Base-by-base conservation (phyloP, 37 sponge, comb jelly and placozoan species). In the Eunapius fragilis region DNA sequence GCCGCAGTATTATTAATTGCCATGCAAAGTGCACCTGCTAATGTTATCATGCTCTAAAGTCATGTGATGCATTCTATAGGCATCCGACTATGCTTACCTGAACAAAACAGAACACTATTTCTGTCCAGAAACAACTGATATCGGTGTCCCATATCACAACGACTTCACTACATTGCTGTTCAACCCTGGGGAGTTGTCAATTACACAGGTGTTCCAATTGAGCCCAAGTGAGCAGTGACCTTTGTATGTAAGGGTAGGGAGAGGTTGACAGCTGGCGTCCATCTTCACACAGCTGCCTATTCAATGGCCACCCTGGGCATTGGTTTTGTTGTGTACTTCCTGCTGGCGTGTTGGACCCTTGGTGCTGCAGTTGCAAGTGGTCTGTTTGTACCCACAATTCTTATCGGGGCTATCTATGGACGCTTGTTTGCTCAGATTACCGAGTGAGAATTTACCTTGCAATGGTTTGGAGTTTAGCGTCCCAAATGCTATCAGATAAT, bases 291-390 rank as follows among this genome's bases (percentile, higher is more conserved):
- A 58, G 58, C 58, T 58, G 58, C 58, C 58, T 58, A 58, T 19
- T 58, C 58, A 2, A 58, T 19, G 19, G 14, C 14, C 19, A 58
- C 58, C 58, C 22, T 58, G 58, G 58, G 7, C 22, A 58, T 58
- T 11, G 58, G 58, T 19, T 58, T 58, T 11, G 17, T 58, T 58
- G 58, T 86, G 24, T 93, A 91, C 71, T 98, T 91, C 87, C 81
- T 93, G 49, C 34, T 95, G 27, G 96, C 99, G 9, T 87, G 90
- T 68, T 98, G 99, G 99, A 96, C 99, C 0, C 96, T 95, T 37
- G 99, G 99, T 2, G 89, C 95, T 31, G 93, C 90, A n/a, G 92
- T 98, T 0, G 93, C 99, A 22, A 96, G 99, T 85, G 99, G 99
- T 17, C 89, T 98, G 69, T 98, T 98, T 72, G 90, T 98, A 4